These are phyloP conservation scores for Theristus sp. DNA, from an alignment of 2,888 invertebrate genomes.

Conservation along the genomic window DNA sequence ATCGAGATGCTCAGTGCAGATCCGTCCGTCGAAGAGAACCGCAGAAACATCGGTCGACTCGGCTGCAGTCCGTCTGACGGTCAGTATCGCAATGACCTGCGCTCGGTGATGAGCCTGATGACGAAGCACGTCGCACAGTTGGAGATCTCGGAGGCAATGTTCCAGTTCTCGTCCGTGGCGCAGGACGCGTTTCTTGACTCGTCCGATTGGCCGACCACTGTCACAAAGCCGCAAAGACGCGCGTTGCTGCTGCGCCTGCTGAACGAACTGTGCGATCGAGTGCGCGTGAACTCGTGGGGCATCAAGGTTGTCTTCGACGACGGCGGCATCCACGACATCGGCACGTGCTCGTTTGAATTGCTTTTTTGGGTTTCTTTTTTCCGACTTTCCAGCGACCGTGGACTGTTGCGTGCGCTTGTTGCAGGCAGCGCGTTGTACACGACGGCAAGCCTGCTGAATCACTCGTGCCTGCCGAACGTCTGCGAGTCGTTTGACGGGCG, in stretches of 20 bases:
- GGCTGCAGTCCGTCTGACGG: too few relatives aligned
- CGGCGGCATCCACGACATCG: background rate
- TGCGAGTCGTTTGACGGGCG: background rate
- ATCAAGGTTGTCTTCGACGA: background rate
- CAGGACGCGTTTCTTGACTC: background rate
- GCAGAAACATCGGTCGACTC: too few relatives aligned
- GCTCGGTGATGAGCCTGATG: too few relatives aligned
- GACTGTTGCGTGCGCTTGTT: too few relatives aligned
- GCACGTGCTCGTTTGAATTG: too few relatives aligned
- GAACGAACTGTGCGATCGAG: background rate
- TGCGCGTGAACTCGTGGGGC: background rate
- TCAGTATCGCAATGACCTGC: too few relatives aligned
- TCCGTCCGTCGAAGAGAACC: too few relatives aligned
- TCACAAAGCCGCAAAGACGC: background rate
- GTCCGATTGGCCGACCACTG: background rate
- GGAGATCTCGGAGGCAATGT: background rate
- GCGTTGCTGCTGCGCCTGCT: background rate
- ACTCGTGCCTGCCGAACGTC: background rate
- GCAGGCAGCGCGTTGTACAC: background rate
- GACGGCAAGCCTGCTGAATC: background rate
- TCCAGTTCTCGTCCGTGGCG: background rate
- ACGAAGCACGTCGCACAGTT: background rate
- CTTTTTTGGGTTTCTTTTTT: too few relatives aligned
- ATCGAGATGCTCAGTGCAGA: background rate
- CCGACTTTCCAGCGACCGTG: too few relatives aligned